Evolutionary conservation across 2,888 invertebrate species (phyloP), one percentile per base, ranked within the genome.

Genomic region (Trissolcus brochymenae): DNA sequence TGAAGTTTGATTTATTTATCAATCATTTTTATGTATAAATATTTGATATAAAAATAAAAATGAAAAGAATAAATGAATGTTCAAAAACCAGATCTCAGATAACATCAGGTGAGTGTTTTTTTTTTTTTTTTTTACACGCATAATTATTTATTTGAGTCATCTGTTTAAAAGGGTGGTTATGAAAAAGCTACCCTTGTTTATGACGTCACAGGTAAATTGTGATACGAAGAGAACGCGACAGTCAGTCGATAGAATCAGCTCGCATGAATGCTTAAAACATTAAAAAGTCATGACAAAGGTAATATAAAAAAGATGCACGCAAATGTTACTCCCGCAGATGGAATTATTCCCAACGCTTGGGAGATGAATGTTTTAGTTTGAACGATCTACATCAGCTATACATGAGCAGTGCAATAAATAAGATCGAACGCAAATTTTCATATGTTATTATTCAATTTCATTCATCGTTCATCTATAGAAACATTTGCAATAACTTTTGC

Each of bases 301-400:
- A 19, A 25, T 21, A 60, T 54, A 41, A 66, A 60, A 29, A n/a
- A 66, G 66, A 73, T 66, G 61, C 66, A 73, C 66, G 66, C 65
- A 56, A 65, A 73, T 61, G 74, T 62, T 67, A 55, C 67, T 53
- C 19, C 35, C 46, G 64, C 75, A 75, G 75, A 75, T 75, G 75
- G 51, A 40, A 41, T n/a, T 54, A 29, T 75, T 74, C 74, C 67
- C 74, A 74, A 61, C 73, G 60, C 35, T 17, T 35, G 41, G 14
- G 17, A 56, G 66, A 67, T 74, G 56, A 66, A 74, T 67, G 73
- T 66, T 74, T 74, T 60, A 60, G 46, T 51, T 43, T 14, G 19
- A 14, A 4, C 72, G 54, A 65, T 64, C 59, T 54, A n/a, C 40
- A 11, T 35, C 35, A 40, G 41, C 35, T 25, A 64, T 46, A 16